Evolutionary conservation across 2,888 invertebrate species (phyloP), one percentile per base, ranked within the genome.

Genomic region (Amphipyra berbera): DNA sequence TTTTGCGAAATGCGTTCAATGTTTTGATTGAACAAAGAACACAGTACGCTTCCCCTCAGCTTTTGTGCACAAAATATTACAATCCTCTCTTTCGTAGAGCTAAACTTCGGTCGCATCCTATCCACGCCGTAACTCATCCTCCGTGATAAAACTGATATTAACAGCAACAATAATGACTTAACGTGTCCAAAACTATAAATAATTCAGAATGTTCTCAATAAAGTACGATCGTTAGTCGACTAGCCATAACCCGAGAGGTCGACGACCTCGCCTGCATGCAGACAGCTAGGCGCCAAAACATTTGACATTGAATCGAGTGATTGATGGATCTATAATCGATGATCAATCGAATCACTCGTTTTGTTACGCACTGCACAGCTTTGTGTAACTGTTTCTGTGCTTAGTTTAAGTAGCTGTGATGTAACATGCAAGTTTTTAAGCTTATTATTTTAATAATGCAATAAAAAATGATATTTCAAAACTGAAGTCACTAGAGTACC

Each of bases 201-300:
- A 60, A 71, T 49, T 41, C 50, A 56, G 47, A 66, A 59, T 48
- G 55, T 54, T 46, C 49, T 46, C 60, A 60, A 46, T 61, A 71
- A 30, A 30, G 30, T 30, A 44, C 59, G 57, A 63, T 64, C 57
- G 54, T 69, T 68, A 67, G 55, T 65, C 62, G 50, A 54, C 54
- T 69, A 63, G 60, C 58, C 66, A 67, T 68, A 75, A 60, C 63
- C 46, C 44, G 41, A 56, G 63, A 64, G 83, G 88, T 89, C 88
- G 84, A 82, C 79, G 87, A 90, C 85, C 92, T 81, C 71, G 65
- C 74, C 77, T 83, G 82, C 83, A 86, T 82, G 82, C 82, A 92
- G 92, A 92, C 92, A 79, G 87, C 83, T 48, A 87, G 93, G 92
- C 92, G 92, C 93, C 93, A 82, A 82, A 82, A 82, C 78, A 70